A percentile compares a stretch with the other conserved stretches of the same genome.
phyloP scores from a whole-genome alignment of 35 echinoderm and acorn worm genomes.

The Ophioderma brevispina region DNA sequence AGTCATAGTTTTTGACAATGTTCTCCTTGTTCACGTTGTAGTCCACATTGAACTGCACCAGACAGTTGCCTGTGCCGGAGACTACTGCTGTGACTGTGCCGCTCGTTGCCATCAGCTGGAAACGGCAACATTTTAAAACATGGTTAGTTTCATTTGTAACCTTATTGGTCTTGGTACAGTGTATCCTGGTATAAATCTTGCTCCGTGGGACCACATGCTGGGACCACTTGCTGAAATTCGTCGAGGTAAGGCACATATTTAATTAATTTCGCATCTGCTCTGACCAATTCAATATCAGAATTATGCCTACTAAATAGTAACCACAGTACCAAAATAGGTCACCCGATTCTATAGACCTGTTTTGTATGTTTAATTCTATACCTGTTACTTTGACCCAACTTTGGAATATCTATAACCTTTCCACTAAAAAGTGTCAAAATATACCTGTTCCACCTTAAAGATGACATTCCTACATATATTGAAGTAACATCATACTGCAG shows the following conservation, averaged over 20 bases:
- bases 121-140: neutral
- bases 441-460: too few species aligned
- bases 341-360: too few species aligned
- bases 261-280: neutral
- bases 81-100: constrained; percentile 5
- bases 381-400: too few species aligned
- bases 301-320: too few species aligned
- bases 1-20: neutral
- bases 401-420: too few species aligned
- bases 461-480: too few species aligned
- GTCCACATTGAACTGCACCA: constrained; percentile 40
- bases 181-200: neutral
- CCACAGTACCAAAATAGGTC: too few species aligned
- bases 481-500: too few species aligned
- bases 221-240: neutral
- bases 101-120: constrained; percentile 16
- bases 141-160: neutral
- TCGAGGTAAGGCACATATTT: neutral
- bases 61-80: constrained; percentile 34
- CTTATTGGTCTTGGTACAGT: neutral
- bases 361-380: too few species aligned
- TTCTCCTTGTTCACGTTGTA: constrained; percentile 45
- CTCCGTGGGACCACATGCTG: neutral
- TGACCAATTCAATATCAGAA: neutral
- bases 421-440: too few species aligned